These are phyloP conservation scores for Homarus americanus DNA, from an alignment of 1,140 invertebrate species.

Conservation along the genomic window DNA sequence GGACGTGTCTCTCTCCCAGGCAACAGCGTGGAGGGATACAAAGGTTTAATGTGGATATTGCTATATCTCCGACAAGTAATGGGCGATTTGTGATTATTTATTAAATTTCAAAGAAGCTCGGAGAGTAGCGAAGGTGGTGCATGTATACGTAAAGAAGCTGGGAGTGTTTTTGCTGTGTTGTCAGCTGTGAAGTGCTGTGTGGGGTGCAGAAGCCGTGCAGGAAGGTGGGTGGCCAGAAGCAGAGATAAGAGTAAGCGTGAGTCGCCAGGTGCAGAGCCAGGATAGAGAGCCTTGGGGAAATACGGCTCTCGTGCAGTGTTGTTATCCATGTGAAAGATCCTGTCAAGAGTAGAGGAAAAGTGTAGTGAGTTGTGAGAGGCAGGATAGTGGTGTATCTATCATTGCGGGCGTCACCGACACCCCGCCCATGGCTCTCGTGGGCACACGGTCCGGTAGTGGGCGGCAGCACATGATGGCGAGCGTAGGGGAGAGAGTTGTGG, in stretches of 20 bases:
- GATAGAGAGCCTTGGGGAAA: not conserved
- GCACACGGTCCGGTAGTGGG: conserved; percentile 63
- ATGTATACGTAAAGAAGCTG: conserved; percentile 25
- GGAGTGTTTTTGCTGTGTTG: conserved; percentile 43
- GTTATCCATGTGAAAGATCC: conserved; percentile 15
- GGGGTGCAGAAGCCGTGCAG: conserved; percentile 31
- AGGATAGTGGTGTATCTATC: not conserved
- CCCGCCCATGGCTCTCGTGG: conserved; percentile 71
- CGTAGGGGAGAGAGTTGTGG: conserved; percentile 60
- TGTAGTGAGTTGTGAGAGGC: conserved; percentile 14
- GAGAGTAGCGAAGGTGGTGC: conserved; percentile 12
- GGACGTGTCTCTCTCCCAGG: conserved; percentile 48
- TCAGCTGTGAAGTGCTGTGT: conserved; percentile 45
- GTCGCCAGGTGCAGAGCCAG: not conserved
- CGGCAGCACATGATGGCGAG: conserved; percentile 65
- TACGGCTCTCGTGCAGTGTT: conserved; percentile 8
- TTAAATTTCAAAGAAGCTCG: not conserved
- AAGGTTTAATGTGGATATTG: conserved; percentile 59
- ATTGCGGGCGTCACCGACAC: conserved; percentile 37
- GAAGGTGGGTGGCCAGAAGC: not conserved
- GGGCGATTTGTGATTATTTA: conserved; percentile 16
- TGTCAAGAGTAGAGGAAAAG: not conserved
- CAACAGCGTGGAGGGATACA: conserved; percentile 65
- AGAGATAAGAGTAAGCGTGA: conserved; percentile 38
- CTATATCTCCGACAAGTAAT: not conserved